Evolutionary conservation across 2,888 invertebrate species (phyloP).

Genomic region (Deroplatys truncata): DNA sequence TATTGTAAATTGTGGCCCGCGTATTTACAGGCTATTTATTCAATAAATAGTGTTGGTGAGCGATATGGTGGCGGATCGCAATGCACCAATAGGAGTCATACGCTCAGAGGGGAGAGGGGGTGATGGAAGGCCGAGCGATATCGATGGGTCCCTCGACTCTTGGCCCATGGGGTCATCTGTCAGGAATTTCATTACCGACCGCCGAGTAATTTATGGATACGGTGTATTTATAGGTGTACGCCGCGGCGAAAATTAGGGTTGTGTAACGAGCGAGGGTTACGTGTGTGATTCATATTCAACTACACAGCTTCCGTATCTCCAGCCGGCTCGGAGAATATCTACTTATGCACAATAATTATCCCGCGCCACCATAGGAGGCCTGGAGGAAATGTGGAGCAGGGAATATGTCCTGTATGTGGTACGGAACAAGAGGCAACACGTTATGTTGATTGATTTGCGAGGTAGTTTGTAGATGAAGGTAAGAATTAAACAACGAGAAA

Average conservation of each 20-base stretch:
- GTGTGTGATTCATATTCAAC: neutral
- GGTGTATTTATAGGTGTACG: neutral
- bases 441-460: no score
- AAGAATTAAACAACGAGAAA: no score
- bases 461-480: no score
- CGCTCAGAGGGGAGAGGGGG: neutral
- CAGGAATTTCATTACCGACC: conserved; percentile 14
- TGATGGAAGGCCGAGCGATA: neutral
- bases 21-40: neutral
- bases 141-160: conserved; percentile 11
- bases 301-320: neutral
- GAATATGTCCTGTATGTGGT: no score
- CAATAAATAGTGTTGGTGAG: neutral
- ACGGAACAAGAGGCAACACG: no score
- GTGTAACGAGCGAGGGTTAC: neutral
- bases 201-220: neutral
- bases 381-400: no score
- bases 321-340: no score
- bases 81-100: neutral
- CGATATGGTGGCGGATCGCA: neutral
- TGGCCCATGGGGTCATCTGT: conserved; percentile 19
- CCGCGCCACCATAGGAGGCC: no score
- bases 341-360: no score
- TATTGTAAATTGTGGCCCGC: no score
- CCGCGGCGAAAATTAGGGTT: neutral